Conservation (phyloP, 2,113 vertebrate genomes). For the Tauraco erythrolophus region DNA sequence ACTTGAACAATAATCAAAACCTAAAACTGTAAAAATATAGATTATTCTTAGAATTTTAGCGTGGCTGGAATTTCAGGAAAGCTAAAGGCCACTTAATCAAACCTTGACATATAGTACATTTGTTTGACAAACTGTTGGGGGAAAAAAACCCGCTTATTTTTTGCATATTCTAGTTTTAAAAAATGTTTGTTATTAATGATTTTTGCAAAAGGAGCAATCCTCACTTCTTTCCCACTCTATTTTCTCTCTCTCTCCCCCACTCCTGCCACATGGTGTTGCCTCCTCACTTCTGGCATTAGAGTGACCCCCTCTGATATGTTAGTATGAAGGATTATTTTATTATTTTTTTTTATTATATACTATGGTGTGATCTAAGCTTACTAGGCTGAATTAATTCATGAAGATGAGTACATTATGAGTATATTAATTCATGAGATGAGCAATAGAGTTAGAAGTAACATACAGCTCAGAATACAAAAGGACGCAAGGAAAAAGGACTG, state of each 20-base stretch:
- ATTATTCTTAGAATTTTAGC: background rate
- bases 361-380: background rate
- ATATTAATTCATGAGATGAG: too few species aligned
- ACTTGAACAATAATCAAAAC: background rate
- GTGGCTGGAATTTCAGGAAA: background rate
- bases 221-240: background rate
- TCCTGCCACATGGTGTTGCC: background rate
- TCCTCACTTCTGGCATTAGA: background rate
- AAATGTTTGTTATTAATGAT: background rate
- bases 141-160: background rate
- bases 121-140: background rate
- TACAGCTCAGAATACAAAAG: background rate
- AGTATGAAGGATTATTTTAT: background rate
- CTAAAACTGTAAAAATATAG: background rate
- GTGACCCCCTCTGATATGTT: background rate
- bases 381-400: background rate
- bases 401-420: background rate
- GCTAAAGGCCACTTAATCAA: background rate
- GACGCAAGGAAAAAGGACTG: background rate
- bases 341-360: background rate
- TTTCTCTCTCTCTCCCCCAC: background rate
- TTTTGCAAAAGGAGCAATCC: background rate
- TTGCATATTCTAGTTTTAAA: background rate
- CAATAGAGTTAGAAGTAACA: background rate
- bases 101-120: background rate